A percentile compares a stretch with the other conserved stretches of the same genome.
phyloP scores from a whole-genome alignment of 2,797 vertebrate genomes.

The Remorina albescens region DNA sequence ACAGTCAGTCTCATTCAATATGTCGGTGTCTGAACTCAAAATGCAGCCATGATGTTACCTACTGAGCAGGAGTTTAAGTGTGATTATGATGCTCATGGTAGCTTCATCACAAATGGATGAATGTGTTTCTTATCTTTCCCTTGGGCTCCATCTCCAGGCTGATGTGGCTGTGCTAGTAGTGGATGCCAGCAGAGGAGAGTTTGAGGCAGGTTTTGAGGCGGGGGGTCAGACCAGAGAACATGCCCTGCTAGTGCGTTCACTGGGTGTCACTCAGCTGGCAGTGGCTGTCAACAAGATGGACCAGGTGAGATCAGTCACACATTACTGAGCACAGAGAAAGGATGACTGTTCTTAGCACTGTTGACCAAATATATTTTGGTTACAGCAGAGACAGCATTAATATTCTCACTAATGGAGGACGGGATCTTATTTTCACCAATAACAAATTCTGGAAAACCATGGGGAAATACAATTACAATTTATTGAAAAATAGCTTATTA shows the following conservation, averaged over 20 bases:
- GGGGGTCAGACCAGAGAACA: slow-evolving; percentile 98
- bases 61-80: neutral
- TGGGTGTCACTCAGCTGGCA: slow-evolving; percentile 96
- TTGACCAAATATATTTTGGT: neutral
- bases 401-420: neutral
- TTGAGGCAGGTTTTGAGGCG: slow-evolving; percentile 98
- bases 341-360: neutral
- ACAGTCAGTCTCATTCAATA: neutral
- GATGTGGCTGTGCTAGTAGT: slow-evolving; percentile 97
- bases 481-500: neutral
- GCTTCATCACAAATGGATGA: slow-evolving; percentile 1
- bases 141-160: slow-evolving; percentile 82
- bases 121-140: neutral
- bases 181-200: slow-evolving; percentile 96
- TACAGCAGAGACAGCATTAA: neutral
- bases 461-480: neutral
- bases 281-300: slow-evolving; percentile 99
- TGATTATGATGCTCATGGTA: neutral
- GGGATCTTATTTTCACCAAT: neutral
- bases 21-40: neutral
- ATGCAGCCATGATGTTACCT: neutral
- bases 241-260: slow-evolving; percentile 94
- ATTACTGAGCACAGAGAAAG: neutral
- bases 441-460: neutral
- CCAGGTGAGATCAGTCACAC: slow-evolving; percentile 85